Base-by-base conservation (phyloP, 2,888 invertebrate genomes). In the Lordiphosa fenestrarum region DNA sequence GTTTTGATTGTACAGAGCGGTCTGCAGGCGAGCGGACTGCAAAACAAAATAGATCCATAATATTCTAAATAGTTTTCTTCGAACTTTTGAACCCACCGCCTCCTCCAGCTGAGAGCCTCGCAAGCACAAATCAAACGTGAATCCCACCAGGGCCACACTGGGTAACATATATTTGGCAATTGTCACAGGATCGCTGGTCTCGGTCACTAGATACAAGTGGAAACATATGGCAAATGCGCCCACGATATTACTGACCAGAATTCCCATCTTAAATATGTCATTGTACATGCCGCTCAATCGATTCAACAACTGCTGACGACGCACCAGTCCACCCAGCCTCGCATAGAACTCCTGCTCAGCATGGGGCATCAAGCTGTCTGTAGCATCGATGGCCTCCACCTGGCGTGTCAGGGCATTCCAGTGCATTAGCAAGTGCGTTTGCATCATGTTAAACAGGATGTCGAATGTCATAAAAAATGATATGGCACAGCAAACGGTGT, bases 401-500 rank as follows among this genome's bases (percentile, higher is more conserved):
- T 59, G 55, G 2, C 38, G n/a, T 4, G 38, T 19, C 3, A 77
- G 36, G 7, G 23, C n/a, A 5, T 67, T 6, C 38, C 80, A 15
- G 41, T 77, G 73, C 81, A 80, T 70, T 2, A 75, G 36, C 15
- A 83, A n/a, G 2, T 67, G 73, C 0, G 33, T 12, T 6, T 83
- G 84, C 44, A 66, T 55, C 10, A 54, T 4, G 39, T 58, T 42
- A 19, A 80, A 84, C 0, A 77, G 7, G 0, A 58, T 49, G 39
- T 77, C 84, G 12, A 64, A 80, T 23, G 52, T 63, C 3, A 6
- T 1, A 10, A 70, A 83, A 4, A 44, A 62, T 4, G 65, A 30
- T 0, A 55, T 4, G 0, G 81, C 84, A 5, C 46, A 47, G 0
- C 37, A 0, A 9, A 57, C 13, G 12, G 36, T 40, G 0, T 25